These are phyloP conservation scores for Bombus superbus DNA, from an alignment of 1,140 invertebrate species.

Conservation along the genomic window DNA sequence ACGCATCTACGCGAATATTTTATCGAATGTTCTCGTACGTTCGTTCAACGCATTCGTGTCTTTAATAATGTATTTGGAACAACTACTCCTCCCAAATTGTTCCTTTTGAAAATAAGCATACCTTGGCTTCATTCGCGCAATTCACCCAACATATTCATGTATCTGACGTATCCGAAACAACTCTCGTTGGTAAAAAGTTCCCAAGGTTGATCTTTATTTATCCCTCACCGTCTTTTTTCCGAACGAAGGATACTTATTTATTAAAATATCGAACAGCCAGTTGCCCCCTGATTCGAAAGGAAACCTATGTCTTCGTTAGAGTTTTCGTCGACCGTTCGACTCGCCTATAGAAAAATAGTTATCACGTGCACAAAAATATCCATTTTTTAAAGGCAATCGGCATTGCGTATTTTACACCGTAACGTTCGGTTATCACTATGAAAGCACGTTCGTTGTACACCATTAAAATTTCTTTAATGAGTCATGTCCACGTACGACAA, in stretches of 20 bases:
- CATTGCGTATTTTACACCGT: not conserved
- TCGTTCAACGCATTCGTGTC: conserved; percentile 15
- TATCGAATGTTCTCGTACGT: not conserved
- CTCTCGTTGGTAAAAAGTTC: too few relatives aligned
- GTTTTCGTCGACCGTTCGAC: not conserved
- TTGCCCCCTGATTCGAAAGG: too few relatives aligned
- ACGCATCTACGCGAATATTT: not conserved
- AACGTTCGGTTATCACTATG: not conserved
- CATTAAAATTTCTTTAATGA: not conserved
- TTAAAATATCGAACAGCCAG: too few relatives aligned
- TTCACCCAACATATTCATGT: too few relatives aligned
- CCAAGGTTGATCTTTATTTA: too few relatives aligned
- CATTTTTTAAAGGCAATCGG: not conserved
- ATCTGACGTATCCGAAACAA: too few relatives aligned
- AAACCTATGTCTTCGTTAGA: too few relatives aligned
- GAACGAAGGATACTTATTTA: too few relatives aligned
- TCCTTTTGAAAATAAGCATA: too few relatives aligned
- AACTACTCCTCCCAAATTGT: not conserved
- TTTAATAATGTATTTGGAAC: not conserved
- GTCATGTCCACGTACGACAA: not conserved
- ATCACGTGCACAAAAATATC: conserved; percentile 26
- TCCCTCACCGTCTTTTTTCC: too few relatives aligned
- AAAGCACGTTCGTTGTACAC: not conserved
- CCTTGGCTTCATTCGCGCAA: too few relatives aligned
- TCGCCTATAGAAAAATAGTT: not conserved